Conservation (phyloP, 2,797 vertebrate species). For the Coccyzus lansbergi region DNA sequence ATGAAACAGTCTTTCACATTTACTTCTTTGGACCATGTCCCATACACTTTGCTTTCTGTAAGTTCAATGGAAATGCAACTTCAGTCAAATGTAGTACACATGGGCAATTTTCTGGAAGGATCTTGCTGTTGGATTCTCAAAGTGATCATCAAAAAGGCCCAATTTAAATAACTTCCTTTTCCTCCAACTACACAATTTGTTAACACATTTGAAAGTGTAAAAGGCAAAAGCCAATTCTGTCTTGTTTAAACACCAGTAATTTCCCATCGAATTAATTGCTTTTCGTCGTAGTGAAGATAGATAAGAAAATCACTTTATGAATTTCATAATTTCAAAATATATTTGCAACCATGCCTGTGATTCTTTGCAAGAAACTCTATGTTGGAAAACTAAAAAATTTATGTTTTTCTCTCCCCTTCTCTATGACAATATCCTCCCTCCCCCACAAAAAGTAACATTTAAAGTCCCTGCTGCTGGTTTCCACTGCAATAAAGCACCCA, state of each 20-base stretch:
- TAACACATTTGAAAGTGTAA: neutral
- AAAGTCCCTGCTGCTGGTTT: constrained; percentile 59
- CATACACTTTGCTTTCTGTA: neutral
- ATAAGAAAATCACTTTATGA: neutral
- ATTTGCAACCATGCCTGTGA: neutral
- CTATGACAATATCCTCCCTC: neutral
- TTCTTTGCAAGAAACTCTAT: neutral
- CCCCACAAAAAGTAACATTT: neutral
- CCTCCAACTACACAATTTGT: neutral
- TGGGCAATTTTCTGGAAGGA: neutral
- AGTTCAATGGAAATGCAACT: neutral
- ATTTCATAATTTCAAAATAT: neutral
- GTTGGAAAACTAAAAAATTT: neutral
- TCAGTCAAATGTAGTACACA: neutral
- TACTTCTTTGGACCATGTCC: neutral
- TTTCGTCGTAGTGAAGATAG: neutral
- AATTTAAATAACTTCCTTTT: neutral
- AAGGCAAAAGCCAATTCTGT: neutral
- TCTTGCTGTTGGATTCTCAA: neutral
- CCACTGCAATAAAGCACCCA: constrained; percentile 71
- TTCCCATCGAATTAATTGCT: neutral
- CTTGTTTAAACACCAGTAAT: neutral
- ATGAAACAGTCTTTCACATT: neutral
- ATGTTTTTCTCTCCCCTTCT: neutral
- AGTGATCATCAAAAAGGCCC: neutral